Evolutionary conservation across 1,140 invertebrate species (phyloP).

Genomic region (Helicoverpa armigera): DNA sequence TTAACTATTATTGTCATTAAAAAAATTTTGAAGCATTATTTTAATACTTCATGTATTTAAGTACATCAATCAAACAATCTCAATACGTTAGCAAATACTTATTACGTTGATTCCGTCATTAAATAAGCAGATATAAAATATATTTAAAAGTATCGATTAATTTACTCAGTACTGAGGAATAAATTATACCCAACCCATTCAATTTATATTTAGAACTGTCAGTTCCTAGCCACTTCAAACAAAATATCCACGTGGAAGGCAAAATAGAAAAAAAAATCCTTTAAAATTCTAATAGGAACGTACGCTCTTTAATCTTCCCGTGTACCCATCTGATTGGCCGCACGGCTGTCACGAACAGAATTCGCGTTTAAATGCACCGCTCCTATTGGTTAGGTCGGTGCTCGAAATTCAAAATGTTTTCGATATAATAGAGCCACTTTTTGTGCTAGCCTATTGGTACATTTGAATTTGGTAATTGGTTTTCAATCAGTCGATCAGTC

Average conservation of each 20-base stretch:
- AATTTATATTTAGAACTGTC: slow-evolving; percentile 38
- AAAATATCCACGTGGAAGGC: slow-evolving; percentile 26
- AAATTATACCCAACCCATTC: neutral
- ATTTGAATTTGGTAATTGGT: slow-evolving; percentile 68
- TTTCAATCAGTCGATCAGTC: slow-evolving; percentile 47
- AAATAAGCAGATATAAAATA: no score
- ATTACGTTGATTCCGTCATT: no score
- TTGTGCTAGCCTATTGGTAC: slow-evolving; percentile 61
- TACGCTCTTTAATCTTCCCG: slow-evolving; percentile 70
- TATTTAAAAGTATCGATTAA: no score
- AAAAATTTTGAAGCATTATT: no score
- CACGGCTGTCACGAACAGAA: slow-evolving; percentile 76
- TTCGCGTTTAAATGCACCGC: slow-evolving; percentile 73
- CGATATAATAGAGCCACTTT: slow-evolving; percentile 60
- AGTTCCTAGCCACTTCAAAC: slow-evolving; percentile 28
- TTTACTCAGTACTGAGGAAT: neutral
- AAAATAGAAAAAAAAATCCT: slow-evolving; percentile 65
- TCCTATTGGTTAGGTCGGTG: slow-evolving; percentile 69
- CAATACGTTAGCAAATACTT: no score
- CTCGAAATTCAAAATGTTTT: slow-evolving; percentile 70
- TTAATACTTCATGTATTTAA: no score
- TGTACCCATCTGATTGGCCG: slow-evolving; percentile 76
- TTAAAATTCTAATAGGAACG: slow-evolving; percentile 76
- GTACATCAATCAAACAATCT: no score
- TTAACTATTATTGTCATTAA: no score